Percentiles rank a stretch among this genome's conserved stretches.
These are phyloP conservation scores for Trachelipus rathkii DNA, from an alignment of 1,140 invertebrate species.

Conservation along the genomic window DNA sequence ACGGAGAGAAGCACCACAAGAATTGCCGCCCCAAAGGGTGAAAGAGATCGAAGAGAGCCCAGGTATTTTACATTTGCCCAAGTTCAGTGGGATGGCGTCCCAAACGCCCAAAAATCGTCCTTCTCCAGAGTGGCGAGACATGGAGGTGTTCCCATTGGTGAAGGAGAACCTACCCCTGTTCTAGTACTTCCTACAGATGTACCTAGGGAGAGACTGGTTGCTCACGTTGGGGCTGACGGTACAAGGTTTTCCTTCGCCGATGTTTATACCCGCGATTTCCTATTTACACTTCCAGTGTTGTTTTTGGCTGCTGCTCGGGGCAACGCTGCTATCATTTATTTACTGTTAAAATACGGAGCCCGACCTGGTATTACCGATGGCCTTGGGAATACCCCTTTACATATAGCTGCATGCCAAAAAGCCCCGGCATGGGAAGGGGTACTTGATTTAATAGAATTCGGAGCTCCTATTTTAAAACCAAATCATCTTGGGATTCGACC, in stretches of 20 bases:
- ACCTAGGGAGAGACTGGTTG: slow-evolving; percentile 29
- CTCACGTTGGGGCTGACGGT: slow-evolving; percentile 31
- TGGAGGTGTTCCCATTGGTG: background rate
- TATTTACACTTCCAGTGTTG: slow-evolving; percentile 57
- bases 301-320: slow-evolving; percentile 57
- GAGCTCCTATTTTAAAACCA: slow-evolving; percentile 53
- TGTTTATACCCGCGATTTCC: slow-evolving; percentile 54
- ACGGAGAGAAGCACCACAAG: slow-evolving; percentile 50
- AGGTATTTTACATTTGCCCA: slow-evolving; percentile 44
- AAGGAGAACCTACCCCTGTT: slow-evolving; percentile 25
- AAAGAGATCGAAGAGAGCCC: slow-evolving; percentile 38
- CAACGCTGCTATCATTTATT: slow-evolving; percentile 54
- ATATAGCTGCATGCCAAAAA: slow-evolving; percentile 56
- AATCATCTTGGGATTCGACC: slow-evolving; percentile 54
- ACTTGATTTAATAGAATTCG: slow-evolving; percentile 55
- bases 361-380: slow-evolving; percentile 53
- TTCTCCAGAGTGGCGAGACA: background rate
- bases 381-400: slow-evolving; percentile 58
- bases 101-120: slow-evolving; percentile 3
- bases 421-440: slow-evolving; percentile 56
- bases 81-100: slow-evolving; percentile 32
- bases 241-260: slow-evolving; percentile 48
- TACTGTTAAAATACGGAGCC: slow-evolving; percentile 58
- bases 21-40: slow-evolving; percentile 39
- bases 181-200: slow-evolving; percentile 37